Evolutionary conservation across 2,888 invertebrate genomes (phyloP).

Genomic region (Scelioninae gen. 1): DNA sequence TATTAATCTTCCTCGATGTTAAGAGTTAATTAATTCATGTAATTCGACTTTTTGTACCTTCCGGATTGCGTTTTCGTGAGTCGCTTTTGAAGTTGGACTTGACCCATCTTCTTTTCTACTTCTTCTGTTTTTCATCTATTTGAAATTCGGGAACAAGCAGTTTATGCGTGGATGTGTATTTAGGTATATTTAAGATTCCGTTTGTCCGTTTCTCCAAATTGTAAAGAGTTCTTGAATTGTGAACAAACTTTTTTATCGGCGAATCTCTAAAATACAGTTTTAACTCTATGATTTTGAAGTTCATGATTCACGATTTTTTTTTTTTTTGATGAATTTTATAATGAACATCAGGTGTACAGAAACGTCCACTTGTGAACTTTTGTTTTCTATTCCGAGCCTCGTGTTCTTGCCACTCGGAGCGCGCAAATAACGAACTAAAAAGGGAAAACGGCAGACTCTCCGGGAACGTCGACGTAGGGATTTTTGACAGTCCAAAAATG

Average conservation of each 20-base stretch:
- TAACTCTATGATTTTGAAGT: too few species aligned
- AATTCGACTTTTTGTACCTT: too few species aligned
- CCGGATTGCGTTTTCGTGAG: conserved; percentile 23
- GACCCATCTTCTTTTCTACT: conserved; percentile 31
- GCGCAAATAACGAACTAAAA: conserved; percentile 48
- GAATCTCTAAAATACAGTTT: too few species aligned
- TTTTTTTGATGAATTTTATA: conserved; percentile 12
- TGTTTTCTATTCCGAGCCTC: conserved; percentile 32
- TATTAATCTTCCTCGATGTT: conserved; percentile 54
- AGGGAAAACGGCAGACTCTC: conserved; percentile 45
- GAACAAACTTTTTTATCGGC: too few species aligned
- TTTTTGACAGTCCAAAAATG: conserved; percentile 21
- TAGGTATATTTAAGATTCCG: too few species aligned
- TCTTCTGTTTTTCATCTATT: not conserved
- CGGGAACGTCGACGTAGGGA: conserved; percentile 52
- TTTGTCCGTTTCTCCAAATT: too few species aligned
- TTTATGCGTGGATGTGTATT: conserved; percentile 9
- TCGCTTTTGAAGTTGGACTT: conserved; percentile 25
- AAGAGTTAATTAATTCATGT: too few species aligned
- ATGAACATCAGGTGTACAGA: not conserved
- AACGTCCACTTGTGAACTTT: conserved; percentile 23
- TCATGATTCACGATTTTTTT: too few species aligned
- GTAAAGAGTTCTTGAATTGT: too few species aligned
- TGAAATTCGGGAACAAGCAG: too few species aligned
- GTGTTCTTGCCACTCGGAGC: conserved; percentile 68